phyloP scores from a whole-genome alignment of 2,797 vertebrate genomes.

The Gobio occitaniae region DNA sequence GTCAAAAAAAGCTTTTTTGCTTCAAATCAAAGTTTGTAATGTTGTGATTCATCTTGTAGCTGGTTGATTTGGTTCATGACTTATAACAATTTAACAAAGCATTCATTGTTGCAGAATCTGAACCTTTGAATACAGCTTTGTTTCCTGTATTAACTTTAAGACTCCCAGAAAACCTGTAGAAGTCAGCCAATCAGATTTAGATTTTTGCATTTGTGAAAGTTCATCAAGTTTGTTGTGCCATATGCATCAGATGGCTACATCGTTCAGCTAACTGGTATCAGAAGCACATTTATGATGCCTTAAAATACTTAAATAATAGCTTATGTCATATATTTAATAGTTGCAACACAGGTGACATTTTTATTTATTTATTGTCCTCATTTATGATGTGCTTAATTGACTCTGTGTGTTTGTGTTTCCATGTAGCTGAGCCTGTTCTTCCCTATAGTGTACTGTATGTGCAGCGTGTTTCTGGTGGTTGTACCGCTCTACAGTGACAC shows the following conservation, averaged over 20 bases:
- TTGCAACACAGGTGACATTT: neutral
- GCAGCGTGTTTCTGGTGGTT: conserved; percentile 82
- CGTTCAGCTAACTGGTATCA: neutral
- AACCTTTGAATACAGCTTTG: too few species aligned
- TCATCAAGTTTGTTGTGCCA: neutral
- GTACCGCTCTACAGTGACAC: conserved; percentile 86
- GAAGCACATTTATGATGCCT: neutral
- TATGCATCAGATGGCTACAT: neutral
- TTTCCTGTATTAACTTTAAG: neutral
- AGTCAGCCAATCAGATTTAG: neutral
- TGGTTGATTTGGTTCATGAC: neutral
- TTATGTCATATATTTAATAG: neutral
- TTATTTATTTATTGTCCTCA: neutral
- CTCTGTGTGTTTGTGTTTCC: conserved; percentile 26
- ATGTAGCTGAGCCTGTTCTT: conserved; percentile 83
- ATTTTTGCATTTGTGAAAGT: neutral
- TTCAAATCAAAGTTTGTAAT: neutral
- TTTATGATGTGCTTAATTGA: neutral
- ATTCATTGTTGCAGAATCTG: neutral
- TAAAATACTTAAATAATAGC: neutral
- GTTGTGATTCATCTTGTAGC: neutral
- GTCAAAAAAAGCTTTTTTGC: too few species aligned
- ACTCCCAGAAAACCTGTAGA: neutral
- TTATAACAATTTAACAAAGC: neutral
- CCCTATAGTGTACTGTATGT: conserved; percentile 82